Conservation (phyloP, 2,113 vertebrate species). For the Alouatta palliata region DNA sequence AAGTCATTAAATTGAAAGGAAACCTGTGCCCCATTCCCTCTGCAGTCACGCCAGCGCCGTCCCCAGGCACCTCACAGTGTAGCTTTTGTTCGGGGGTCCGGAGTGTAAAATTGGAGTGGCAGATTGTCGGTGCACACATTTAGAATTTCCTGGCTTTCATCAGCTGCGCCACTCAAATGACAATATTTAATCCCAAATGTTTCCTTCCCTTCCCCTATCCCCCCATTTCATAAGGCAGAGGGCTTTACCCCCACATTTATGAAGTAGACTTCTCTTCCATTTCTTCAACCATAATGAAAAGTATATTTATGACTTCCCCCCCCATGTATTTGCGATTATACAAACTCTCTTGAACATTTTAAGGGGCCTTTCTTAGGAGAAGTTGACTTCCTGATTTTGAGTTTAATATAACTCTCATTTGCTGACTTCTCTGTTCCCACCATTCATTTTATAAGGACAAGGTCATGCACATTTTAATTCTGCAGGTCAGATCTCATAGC, state of each 20-base stretch:
- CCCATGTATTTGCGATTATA: not conserved
- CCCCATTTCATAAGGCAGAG: not conserved
- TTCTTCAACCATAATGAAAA: not conserved
- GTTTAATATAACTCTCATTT: not conserved
- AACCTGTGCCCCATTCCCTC: not conserved
- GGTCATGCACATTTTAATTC: not conserved
- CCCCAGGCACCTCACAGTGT: conserved; percentile 47
- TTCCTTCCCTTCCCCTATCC: not conserved
- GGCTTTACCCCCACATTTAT: not conserved
- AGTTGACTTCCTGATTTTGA: not conserved
- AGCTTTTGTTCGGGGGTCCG: conserved; percentile 57
- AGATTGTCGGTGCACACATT: not conserved
- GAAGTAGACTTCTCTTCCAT: not conserved
- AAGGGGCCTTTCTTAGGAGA: not conserved
- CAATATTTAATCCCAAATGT: conserved; percentile 29
- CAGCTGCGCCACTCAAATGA: conserved; percentile 34
- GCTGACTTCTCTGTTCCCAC: not conserved
- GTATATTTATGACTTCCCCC: not conserved
- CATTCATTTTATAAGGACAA: not conserved
- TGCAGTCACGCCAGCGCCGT: not conserved
- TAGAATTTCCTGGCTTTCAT: conserved; percentile 61
- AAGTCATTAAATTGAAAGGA: conserved; percentile 62
- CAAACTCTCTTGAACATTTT: not conserved
- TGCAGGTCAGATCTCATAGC: rapidly evolving
- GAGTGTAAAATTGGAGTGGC: conserved; percentile 40